Evolutionary conservation across 2,113 vertebrate genomes (phyloP), one percentile per base, ranked within the genome.

Genomic region (Equus quagga): DNA sequence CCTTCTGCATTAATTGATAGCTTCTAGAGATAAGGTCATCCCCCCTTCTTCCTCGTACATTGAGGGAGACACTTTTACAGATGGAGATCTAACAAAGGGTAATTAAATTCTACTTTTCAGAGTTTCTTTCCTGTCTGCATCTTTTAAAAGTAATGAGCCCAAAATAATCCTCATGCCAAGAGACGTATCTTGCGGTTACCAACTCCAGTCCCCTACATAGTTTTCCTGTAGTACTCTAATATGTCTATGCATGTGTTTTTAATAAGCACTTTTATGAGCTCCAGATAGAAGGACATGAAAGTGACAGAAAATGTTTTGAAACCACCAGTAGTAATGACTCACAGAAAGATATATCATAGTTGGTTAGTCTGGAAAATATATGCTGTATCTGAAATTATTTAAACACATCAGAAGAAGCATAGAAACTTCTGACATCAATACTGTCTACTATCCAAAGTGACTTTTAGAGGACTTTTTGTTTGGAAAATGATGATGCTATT

Each of bases 401-500:
- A 76, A 18, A 64, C n/a, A 65, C 33, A 36, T 81, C 36, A 70
- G 31, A 81, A 82, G 83, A 95, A 10, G 18, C 90, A 67, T 23
- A 41, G 18, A 33, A 54, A 31, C 26, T 97, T 92, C 33, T 36
- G 64, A 95, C 31, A 91, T 54, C 62, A 75, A 17, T 56, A 3
- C 4, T 89, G 62, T 91, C 49, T 69, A 51, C 13, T 92, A 83
- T 75, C n/a, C 24, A 76, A 94, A 82, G 33, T 64, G 28, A 93
- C 75, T 88, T 80, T 31, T 64, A 91, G 24, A 97, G n/a, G 64
- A 89, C 26, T 24, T 87, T 95, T 97, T 78, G 10, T 70, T 78
- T 87, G 41, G 85, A 33, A 65, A 60, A 78, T 51, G 36, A 78
- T 64, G n/a, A 80, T 58, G 51, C 44, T 79, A 83, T 44, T 93